Conservation (phyloP, 2,797 vertebrate genomes). For the Falco novaeseelandiae region DNA sequence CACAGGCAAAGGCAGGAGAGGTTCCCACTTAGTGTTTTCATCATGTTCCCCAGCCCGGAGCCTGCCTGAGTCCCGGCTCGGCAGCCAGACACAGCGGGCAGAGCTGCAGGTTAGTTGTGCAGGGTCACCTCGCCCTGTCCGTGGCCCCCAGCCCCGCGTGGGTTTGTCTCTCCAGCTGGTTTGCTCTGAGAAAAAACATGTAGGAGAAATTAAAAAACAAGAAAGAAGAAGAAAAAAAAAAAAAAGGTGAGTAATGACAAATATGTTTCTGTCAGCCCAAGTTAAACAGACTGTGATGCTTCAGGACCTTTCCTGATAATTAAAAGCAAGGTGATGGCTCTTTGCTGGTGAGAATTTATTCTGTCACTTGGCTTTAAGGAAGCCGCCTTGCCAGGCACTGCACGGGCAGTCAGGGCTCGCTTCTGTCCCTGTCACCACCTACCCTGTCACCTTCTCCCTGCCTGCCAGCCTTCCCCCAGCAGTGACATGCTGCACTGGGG, state of each 20-base stretch:
- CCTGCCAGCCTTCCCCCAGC: rapidly evolving
- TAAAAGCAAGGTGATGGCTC: background rate
- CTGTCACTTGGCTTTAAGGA: background rate
- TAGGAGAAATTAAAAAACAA: background rate
- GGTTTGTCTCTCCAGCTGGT: background rate
- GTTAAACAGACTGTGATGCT: background rate
- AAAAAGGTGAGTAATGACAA: background rate
- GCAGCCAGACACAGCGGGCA: rapidly evolving
- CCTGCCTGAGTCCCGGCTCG: background rate
- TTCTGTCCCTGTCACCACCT: background rate
- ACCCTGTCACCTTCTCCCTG: background rate
- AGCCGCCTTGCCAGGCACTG: background rate
- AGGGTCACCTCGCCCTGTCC: background rate
- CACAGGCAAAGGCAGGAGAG: background rate
- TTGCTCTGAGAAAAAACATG: background rate
- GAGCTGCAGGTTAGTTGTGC: background rate
- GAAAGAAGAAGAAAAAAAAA: background rate
- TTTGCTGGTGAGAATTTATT: constrained; percentile 37
- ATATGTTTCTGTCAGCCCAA: background rate
- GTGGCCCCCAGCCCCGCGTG: background rate
- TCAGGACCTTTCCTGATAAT: constrained; percentile 7
- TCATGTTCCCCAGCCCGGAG: background rate
- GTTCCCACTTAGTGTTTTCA: background rate
- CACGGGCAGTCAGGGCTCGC: background rate
- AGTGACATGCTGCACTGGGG: rapidly evolving